Evolutionary conservation across 2,888 invertebrate species (phyloP).

Genomic region (Vannuccia rotundouncinata): DNA sequence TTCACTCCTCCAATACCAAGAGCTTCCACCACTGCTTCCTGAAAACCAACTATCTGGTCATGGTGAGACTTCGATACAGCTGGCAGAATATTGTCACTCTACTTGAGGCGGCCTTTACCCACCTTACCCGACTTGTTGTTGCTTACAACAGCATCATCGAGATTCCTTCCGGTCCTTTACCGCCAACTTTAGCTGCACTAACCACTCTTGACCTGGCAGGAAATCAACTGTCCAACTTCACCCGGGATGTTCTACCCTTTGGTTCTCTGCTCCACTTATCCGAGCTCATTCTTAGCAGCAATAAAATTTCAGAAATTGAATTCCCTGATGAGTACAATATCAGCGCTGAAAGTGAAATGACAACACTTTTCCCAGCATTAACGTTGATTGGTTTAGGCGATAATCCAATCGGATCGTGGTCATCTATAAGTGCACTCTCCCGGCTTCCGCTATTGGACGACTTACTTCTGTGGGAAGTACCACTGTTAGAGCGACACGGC

Average conservation of each 20-base stretch:
- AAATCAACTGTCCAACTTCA: not conserved
- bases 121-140: not conserved
- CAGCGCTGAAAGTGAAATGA: not conserved
- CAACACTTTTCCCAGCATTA: not conserved
- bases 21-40: not conserved
- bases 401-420: not conserved
- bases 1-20: not conserved
- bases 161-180: not conserved
- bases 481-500: not conserved
- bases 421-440: not conserved
- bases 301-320: not conserved
- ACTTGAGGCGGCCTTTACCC: not conserved
- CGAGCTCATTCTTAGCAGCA: constrained; percentile 4
- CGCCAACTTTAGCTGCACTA: not conserved
- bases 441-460: not conserved
- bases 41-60: not conserved
- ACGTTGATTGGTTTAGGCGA: not conserved
- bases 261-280: not conserved
- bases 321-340: no score
- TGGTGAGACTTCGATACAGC: not conserved
- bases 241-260: constrained; percentile 10
- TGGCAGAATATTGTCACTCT: not conserved
- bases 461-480: not conserved
- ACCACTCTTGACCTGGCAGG: constrained; percentile 6
- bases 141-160: not conserved